These are phyloP conservation scores for Anthonomus grandis DNA, from an alignment of 1,140 invertebrate species.

Conservation along the genomic window DNA sequence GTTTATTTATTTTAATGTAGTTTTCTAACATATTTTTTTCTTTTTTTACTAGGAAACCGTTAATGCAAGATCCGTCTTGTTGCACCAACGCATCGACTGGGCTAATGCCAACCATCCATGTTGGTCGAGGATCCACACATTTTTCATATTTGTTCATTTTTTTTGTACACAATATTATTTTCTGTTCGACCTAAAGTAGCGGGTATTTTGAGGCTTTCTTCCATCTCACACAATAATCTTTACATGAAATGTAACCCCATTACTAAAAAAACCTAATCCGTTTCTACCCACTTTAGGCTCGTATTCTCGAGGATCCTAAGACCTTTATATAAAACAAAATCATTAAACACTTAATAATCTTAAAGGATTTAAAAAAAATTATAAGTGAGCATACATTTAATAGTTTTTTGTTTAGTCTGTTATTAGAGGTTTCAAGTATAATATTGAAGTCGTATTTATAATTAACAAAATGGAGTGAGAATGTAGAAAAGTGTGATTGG, in stretches of 20 bases:
- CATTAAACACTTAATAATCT: no score
- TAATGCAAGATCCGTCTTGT: slow-evolving; percentile 36
- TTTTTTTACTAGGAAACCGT: slow-evolving; percentile 47
- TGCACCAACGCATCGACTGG: slow-evolving; percentile 38
- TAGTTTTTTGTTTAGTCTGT: background rate
- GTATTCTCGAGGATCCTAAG: background rate
- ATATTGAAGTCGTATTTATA: background rate
- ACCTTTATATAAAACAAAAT: no score
- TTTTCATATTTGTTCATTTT: slow-evolving; percentile 17
- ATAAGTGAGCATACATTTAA: background rate
- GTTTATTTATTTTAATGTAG: background rate
- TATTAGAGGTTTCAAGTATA: background rate
- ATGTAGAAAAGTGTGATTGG: no score
- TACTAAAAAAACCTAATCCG: background rate
- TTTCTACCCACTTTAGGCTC: background rate
- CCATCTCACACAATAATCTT: background rate
- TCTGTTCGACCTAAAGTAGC: background rate
- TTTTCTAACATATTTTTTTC: slow-evolving; percentile 15
- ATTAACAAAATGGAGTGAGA: background rate
- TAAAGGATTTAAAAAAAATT: no score
- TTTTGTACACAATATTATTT: background rate
- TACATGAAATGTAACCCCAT: background rate
- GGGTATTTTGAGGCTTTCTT: background rate
- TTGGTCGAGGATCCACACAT: slow-evolving; percentile 26
- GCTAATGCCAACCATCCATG: slow-evolving; percentile 33